phyloP scores from a whole-genome alignment of 1,140 invertebrate species.

The Drosophila malerkotliana region DNA sequence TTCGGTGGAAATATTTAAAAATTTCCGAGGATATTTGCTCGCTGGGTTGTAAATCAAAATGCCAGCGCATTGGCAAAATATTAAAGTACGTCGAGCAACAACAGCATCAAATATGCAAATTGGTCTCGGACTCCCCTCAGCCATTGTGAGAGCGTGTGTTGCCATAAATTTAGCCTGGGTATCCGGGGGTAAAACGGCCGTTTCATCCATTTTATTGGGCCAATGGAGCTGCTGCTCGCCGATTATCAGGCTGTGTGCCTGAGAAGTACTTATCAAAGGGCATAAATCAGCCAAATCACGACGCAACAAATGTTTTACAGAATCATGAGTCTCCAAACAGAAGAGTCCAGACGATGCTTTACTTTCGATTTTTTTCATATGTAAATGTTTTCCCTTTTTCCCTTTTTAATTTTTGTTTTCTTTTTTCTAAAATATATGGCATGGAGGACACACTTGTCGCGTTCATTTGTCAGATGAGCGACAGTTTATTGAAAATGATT shows the following conservation, averaged over 20 bases:
- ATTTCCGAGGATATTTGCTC: conserved; percentile 45
- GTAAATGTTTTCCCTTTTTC: conserved; percentile 25
- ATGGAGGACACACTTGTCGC: conserved; percentile 42
- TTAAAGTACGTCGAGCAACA: conserved; percentile 30
- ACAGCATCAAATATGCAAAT: conserved; percentile 74
- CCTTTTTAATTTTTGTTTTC: conserved; percentile 8
- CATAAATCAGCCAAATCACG: conserved; percentile 78
- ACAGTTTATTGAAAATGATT: conserved; percentile 54
- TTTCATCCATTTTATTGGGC: conserved; percentile 57
- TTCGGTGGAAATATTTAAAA: conserved; percentile 62
- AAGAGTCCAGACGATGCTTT: not conserved
- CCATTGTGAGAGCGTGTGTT: conserved; percentile 15
- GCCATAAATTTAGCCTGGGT: conserved; percentile 47
- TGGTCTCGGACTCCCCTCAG: conserved; percentile 16
- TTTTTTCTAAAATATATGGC: not conserved
- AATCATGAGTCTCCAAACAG: conserved; percentile 41
- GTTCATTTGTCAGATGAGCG: conserved; percentile 70
- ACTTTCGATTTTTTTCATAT: conserved; percentile 30
- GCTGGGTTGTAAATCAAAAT: conserved; percentile 70
- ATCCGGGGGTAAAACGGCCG: conserved; percentile 10
- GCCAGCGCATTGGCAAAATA: conserved; percentile 61
- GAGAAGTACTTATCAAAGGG: conserved; percentile 56
- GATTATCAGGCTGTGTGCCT: conserved; percentile 52
- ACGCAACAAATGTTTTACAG: conserved; percentile 66
- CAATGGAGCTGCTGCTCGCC: conserved; percentile 39